Evolutionary conservation across 2,888 invertebrate genomes (phyloP).

Genomic region (Amphimallon solstitiale): DNA sequence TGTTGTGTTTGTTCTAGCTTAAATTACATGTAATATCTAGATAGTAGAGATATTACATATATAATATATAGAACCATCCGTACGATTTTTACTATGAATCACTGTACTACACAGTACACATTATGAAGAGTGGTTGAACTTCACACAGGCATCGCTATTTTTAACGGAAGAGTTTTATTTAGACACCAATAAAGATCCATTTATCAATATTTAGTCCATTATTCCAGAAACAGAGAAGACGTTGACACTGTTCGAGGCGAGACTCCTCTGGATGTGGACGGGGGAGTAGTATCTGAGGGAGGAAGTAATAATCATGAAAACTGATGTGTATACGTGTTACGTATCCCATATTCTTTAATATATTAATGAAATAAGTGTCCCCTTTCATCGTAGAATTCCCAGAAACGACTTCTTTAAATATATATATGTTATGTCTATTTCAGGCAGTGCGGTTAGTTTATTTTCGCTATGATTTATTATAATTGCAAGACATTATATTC

Average conservation of each 20-base stretch:
- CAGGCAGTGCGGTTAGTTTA: too few relatives aligned
- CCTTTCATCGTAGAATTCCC: not conserved
- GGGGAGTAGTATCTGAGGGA: not conserved
- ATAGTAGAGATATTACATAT: too few relatives aligned
- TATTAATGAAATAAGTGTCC: not conserved
- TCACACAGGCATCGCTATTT: not conserved
- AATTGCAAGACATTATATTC: too few relatives aligned
- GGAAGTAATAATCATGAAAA: conserved; percentile 11
- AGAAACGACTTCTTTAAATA: too few relatives aligned
- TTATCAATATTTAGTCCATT: conserved; percentile 32
- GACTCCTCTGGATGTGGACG: not conserved
- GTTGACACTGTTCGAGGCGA: too few relatives aligned
- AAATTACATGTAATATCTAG: too few relatives aligned
- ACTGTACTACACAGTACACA: too few relatives aligned
- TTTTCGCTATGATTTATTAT: too few relatives aligned
- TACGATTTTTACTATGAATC: too few relatives aligned
- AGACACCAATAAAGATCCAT: conserved; percentile 29
- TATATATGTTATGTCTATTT: too few relatives aligned
- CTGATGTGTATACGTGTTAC: not conserved
- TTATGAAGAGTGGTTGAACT: conserved; percentile 16
- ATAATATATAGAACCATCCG: too few relatives aligned
- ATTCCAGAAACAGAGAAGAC: not conserved
- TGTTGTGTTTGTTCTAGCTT: too few relatives aligned
- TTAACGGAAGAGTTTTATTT: conserved; percentile 26
- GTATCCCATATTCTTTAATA: not conserved